Conservation (phyloP, 2,113 vertebrate genomes). For the Gallinago undulata region DNA sequence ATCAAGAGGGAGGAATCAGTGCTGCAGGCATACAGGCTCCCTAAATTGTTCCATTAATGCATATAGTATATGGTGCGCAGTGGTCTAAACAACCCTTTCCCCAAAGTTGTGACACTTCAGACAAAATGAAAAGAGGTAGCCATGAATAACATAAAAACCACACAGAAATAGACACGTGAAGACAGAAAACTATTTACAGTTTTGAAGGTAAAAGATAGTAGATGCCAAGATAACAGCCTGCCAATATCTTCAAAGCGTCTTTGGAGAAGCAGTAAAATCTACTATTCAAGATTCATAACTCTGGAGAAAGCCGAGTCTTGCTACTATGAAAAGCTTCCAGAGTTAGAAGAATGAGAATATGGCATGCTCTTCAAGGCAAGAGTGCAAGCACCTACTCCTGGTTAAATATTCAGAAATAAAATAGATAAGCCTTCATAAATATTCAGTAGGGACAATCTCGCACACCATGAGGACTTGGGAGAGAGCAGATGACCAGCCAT, state of each 20-base stretch:
- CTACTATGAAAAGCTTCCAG: background rate
- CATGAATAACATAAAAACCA: background rate
- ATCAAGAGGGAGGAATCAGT: background rate
- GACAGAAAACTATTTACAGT: background rate
- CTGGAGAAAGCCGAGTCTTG: background rate
- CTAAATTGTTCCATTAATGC: background rate
- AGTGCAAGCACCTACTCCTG: background rate
- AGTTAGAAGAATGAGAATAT: background rate
- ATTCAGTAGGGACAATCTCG: background rate
- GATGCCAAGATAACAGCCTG: conserved; percentile 4
- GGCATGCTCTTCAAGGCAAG: background rate
- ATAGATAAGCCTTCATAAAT: background rate
- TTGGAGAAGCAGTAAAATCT: background rate
- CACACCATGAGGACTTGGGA: background rate
- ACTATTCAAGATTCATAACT: background rate
- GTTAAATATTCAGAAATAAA: conserved; percentile 23
- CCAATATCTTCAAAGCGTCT: background rate
- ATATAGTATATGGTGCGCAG: too few relatives aligned
- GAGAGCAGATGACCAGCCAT: background rate
- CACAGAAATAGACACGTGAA: background rate
- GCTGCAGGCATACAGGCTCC: background rate
- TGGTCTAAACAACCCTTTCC: background rate
- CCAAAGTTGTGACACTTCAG: background rate
- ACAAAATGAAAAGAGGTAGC: background rate
- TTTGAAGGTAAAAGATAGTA: conserved; percentile 5